Evolutionary conservation across 2,797 vertebrate genomes (phyloP), one percentile per base, ranked within the genome.

Genomic region (Mionectes olivaceus): DNA sequence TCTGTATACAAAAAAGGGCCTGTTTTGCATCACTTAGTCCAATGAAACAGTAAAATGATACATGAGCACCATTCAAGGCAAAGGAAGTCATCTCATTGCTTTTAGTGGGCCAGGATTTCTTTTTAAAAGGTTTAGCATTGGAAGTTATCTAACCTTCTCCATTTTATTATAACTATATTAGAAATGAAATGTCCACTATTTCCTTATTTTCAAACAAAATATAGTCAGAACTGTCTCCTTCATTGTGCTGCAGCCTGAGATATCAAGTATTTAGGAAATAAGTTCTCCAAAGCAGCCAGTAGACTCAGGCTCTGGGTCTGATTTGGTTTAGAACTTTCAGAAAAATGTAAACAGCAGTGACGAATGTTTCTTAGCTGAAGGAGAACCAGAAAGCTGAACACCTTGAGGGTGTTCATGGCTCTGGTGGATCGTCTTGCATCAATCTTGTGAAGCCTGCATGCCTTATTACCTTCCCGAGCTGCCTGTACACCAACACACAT

Each of bases 281-380:
- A 67, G 5, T 76, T 81, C 13, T 46, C 15, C 49, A 69, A 84
- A 69, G 13, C 6, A 68, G 24, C 19, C 25, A 11, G 17, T 60
- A 47, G 21, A 64, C 83, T 82, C 19, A 69, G 25, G 18, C 44
- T 70, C 39, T 2, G 1, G 1, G 18, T 69, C 47, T 79, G 33
- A 63, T 33, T 59, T 84, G 6, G 13, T 75, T 80, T 71, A 68
- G 46, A 68, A 49, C 22, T 33, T 83, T 33, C 41, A 75, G n/a
- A 80, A 96, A 89, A 83, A 53, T 35, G 33, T 28, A 33, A 57
- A 68, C 39, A 49, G 13, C 46, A 39, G 19, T 4, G n/a, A 19
- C 0, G 0, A 70, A 57, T 64, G 4, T 23, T 70, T 5, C n/a
- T 57, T 32, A 16, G 24, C 15, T 57, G n/a, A 83, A 70, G 44